Evolutionary conservation across 2,888 invertebrate genomes (phyloP), one percentile per base, ranked within the genome.

Genomic region (Stenurella melanura): DNA sequence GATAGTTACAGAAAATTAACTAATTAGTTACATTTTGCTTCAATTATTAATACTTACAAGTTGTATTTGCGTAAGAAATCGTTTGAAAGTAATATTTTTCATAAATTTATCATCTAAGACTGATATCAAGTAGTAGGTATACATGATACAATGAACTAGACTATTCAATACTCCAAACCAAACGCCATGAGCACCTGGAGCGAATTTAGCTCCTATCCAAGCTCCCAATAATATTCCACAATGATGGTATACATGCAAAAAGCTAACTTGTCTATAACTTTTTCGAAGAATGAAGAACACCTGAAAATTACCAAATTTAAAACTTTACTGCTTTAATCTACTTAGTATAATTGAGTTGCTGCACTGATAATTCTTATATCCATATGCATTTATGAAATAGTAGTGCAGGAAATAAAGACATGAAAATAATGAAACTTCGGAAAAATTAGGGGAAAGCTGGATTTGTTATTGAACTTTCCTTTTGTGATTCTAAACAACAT

Each of bases 191-290:
- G 95, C 95, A 86, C 95, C 95, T 88, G 92, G 90, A 0, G 92
- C 83, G 83, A 92, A 94, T 89, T 93, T 94, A 0, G 89, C 86
- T 1, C 90, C 92, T 17, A 89, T 87, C 93, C 95, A 96, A 75
- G 91, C 90, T 0, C 93, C 91, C 6, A 93, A 54, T 0, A 94
- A 92, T 96, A 97, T 96, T 0, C 95, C 95, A 0, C 93, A 91
- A 87, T 97, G 97, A 88, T 97, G 97, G 86, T 96, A 96, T 6
- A 96, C 93, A 86, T 97, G 97, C 34, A 97, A 91, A 85, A 96
- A 96, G 1, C 95, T 92, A 17, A 96, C 92, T 90, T 97, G 97
- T 76, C 92, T 93, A 81, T 93, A 92, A 86, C 96, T 96, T 89
- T 97, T 96, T 73, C 96, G 91, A 80, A 97, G 89, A n/a, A 96